Percentiles rank a stretch among this genome's conserved stretches.
Evolutionary conservation across 2,797 vertebrate species (phyloP).

Genomic region (Cuculus canorus): DNA sequence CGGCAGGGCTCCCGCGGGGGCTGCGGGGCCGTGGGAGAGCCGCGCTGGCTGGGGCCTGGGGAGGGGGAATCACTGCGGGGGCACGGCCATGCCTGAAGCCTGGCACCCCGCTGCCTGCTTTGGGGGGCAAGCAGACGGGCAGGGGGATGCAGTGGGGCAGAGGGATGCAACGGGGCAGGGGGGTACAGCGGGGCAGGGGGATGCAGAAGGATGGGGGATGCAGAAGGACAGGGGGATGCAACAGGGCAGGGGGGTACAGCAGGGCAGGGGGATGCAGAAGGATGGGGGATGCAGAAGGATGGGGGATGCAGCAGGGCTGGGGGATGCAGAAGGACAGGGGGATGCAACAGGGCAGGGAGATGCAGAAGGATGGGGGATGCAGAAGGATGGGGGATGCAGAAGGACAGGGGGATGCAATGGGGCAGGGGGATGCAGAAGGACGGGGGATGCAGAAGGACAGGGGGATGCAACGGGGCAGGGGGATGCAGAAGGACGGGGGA

Average conservation of each 20-base stretch:
- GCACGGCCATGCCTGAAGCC: not conserved
- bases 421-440: too few relatives aligned
- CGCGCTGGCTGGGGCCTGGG: accelerated
- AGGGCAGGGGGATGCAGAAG: too few relatives aligned
- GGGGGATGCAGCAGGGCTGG: not conserved
- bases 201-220: too few relatives aligned
- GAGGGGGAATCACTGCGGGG: accelerated
- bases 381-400: too few relatives aligned
- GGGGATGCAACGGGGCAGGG: not conserved
- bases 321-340: not conserved
- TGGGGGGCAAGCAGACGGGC: not conserved
- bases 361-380: too few relatives aligned
- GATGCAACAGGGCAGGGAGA: too few relatives aligned
- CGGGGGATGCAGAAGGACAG: too few relatives aligned
- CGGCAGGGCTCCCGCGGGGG: not conserved
- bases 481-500: not conserved
- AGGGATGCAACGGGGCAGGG: not conserved
- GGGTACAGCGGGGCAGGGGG: not conserved
- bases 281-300: too few relatives aligned
- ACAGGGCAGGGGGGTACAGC: not conserved
- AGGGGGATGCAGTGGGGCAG: too few relatives aligned
- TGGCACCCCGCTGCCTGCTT: accelerated
- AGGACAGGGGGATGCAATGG: not conserved
- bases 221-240: not conserved
- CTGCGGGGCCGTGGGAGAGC: not conserved